Percentiles rank a stretch among this genome's conserved stretches.
These are phyloP conservation scores for Garra rufa DNA, from an alignment of 2,113 vertebrate genomes.

Conservation along the genomic window DNA sequence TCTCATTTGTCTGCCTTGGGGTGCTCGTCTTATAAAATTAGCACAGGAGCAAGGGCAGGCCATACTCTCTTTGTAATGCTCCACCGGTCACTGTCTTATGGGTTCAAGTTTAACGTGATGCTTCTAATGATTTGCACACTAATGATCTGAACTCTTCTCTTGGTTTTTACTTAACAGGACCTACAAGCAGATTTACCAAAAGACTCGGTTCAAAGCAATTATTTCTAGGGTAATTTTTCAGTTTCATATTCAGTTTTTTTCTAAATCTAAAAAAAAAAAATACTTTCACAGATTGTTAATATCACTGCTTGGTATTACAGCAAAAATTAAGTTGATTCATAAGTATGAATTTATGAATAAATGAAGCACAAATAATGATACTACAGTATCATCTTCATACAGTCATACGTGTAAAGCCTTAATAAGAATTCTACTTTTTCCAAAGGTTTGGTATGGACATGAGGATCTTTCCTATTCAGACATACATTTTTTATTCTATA, in stretches of 20 bases:
- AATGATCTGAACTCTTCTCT: not conserved
- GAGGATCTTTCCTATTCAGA: slow-evolving; percentile 40
- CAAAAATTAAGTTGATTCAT: not conserved
- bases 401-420: not conserved
- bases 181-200: not conserved
- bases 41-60: slow-evolving; percentile 67
- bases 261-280: not conserved
- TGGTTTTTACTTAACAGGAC: not conserved
- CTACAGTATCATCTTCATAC: not conserved
- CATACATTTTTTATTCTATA: slow-evolving; percentile 46
- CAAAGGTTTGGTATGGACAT: slow-evolving; percentile 34
- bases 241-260: too few relatives aligned
- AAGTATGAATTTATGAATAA: not conserved
- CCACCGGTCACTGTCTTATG: slow-evolving; percentile 55
- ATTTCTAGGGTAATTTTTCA: not conserved
- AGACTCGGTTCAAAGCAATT: not conserved
- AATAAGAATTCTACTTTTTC: slow-evolving; percentile 35
- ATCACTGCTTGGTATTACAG: not conserved
- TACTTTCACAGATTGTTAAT: not conserved
- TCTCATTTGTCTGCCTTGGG: slow-evolving; percentile 70
- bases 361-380: not conserved
- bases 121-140: slow-evolving; percentile 20
- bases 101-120: slow-evolving; percentile 55
- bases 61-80: slow-evolving; percentile 61
- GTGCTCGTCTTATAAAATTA: slow-evolving; percentile 73